These are phyloP conservation scores for Palythoa caribaeorum DNA, from an alignment of 92 coral and sea anemone species.

Conservation along the genomic window DNA sequence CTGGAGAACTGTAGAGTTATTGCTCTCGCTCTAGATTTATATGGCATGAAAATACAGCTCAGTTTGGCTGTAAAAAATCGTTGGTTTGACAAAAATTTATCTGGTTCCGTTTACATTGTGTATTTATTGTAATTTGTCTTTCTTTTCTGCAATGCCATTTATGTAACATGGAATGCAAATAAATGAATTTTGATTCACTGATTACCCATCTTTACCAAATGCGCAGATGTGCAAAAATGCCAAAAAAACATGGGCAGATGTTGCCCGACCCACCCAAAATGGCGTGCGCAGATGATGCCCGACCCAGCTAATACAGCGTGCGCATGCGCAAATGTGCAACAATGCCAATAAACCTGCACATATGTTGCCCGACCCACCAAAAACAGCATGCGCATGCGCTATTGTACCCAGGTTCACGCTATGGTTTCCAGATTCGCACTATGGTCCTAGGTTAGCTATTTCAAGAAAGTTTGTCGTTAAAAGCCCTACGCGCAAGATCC, in stretches of 20 bases:
- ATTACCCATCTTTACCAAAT: too few relatives aligned
- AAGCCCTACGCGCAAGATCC: background rate
- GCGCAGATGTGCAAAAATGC: too few relatives aligned
- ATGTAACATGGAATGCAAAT: too few relatives aligned
- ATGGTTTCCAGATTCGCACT: conserved; percentile 9
- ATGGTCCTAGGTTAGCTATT: conserved; percentile 8
- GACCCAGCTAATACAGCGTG: too few relatives aligned
- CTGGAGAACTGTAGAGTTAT: background rate
- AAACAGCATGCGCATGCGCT: background rate
- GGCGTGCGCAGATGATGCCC: background rate
- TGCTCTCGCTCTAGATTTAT: too few relatives aligned
- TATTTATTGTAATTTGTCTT: too few relatives aligned
- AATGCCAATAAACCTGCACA: conserved; percentile 4
- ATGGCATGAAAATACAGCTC: background rate
- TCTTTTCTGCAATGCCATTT: too few relatives aligned
- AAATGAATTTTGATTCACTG: too few relatives aligned
- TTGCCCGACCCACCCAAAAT: background rate
- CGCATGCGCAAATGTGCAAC: background rate
- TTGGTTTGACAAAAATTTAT: background rate
- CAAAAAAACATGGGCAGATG: background rate
- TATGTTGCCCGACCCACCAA: background rate
- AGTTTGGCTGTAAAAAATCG: background rate
- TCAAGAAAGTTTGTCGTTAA: conserved; percentile 7
- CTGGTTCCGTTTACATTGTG: background rate
- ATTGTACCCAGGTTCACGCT: conserved; percentile 7